A percentile compares a stretch with the other conserved stretches of the same genome.
phyloP scores from a whole-genome alignment of 1,140 invertebrate genomes.

The Drosophila guanche region DNA sequence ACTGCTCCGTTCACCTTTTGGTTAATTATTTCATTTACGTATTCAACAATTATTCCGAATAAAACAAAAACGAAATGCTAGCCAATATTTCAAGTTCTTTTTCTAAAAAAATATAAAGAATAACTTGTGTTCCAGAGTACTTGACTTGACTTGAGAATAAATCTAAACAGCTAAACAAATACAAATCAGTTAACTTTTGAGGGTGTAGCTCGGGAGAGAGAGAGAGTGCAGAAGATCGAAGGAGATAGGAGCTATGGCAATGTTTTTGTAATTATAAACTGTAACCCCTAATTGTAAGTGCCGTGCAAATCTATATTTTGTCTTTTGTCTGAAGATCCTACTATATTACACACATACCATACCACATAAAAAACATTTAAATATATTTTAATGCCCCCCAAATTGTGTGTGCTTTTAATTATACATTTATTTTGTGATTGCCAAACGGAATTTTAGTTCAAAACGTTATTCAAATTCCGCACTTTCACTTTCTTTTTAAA shows the following conservation, averaged over 20 bases:
- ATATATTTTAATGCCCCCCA: slow-evolving; percentile 32
- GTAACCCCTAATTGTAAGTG: slow-evolving; percentile 63
- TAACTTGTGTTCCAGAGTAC: slow-evolving; percentile 65
- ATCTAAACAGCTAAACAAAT: slow-evolving; percentile 41
- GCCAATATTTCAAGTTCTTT: slow-evolving; percentile 45
- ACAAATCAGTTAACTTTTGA: slow-evolving; percentile 28
- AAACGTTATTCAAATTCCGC: slow-evolving; percentile 16
- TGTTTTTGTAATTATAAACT: slow-evolving; percentile 73
- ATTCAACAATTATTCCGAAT: slow-evolving; percentile 36
- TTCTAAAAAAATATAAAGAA: slow-evolving; percentile 44
- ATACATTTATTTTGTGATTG: slow-evolving; percentile 18
- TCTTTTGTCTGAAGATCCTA: slow-evolving; percentile 10
- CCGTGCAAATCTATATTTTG: slow-evolving; percentile 13
- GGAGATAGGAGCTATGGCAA: slow-evolving; percentile 34
- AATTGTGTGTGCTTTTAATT: slow-evolving; percentile 7
- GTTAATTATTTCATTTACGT: slow-evolving; percentile 23
- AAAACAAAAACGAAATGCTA: slow-evolving; percentile 45
- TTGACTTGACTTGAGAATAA: slow-evolving; percentile 42
- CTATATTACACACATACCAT: background rate
- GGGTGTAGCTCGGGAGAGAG: background rate
- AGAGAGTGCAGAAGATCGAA: slow-evolving; percentile 6
- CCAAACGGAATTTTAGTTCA: slow-evolving; percentile 36
- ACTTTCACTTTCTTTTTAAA: slow-evolving; percentile 18
- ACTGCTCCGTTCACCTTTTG: slow-evolving; percentile 9
- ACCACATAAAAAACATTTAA: slow-evolving; percentile 17